Evolutionary conservation across 1,140 invertebrate genomes (phyloP).

Genomic region (Drosophila asahinai): DNA sequence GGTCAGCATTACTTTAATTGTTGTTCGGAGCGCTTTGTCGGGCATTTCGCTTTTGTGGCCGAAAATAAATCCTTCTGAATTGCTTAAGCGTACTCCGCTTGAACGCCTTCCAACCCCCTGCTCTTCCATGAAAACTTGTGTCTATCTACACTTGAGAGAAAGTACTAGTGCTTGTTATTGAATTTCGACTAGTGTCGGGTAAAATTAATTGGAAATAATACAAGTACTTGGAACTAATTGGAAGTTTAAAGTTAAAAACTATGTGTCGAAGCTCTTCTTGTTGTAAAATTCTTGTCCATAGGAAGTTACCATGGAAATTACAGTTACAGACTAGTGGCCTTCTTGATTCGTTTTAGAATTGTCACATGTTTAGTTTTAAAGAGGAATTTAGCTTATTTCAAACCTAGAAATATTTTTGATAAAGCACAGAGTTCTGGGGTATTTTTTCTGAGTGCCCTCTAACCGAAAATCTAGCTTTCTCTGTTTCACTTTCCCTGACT

Average conservation of each 20-base stretch:
- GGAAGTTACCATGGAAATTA: neutral
- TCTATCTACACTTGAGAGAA: constrained; percentile 23
- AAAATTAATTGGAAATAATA: neutral
- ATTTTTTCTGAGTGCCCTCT: constrained; percentile 26
- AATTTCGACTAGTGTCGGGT: neutral
- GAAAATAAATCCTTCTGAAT: constrained; percentile 83
- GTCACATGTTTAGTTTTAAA: too few relatives aligned
- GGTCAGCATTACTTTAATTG: constrained; percentile 84
- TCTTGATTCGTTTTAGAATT: too few relatives aligned
- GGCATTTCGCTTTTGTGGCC: constrained; percentile 77
- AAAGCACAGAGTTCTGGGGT: neutral
- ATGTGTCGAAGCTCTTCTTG: neutral
- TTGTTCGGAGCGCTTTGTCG: constrained; percentile 73
- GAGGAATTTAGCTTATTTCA: too few relatives aligned
- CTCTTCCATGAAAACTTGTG: constrained; percentile 7
- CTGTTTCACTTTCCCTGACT: constrained; percentile 38
- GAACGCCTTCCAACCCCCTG: constrained; percentile 60
- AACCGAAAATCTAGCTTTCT: constrained; percentile 12
- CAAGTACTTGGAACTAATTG: neutral
- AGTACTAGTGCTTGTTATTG: neutral
- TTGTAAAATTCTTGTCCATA: too few relatives aligned
- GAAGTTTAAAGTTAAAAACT: too few relatives aligned
- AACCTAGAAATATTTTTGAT: neutral
- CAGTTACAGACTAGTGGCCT: too few relatives aligned
- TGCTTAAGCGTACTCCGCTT: constrained; percentile 72